Base-by-base conservation (phyloP, 2,888 invertebrate species). In the Smittia aterrima region DNA sequence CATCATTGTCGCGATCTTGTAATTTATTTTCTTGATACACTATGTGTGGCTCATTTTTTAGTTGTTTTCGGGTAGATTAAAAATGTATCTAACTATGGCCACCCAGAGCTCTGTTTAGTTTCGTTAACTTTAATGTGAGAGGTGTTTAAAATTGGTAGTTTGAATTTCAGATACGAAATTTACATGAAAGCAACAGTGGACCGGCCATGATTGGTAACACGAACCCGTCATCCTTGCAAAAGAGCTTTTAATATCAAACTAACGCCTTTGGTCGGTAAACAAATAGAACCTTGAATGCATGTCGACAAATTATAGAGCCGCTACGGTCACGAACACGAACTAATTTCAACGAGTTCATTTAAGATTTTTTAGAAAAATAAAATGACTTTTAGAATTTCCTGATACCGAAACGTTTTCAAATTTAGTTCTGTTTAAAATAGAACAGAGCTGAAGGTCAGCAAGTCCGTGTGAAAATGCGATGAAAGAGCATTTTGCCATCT, bases 251-350 rank as follows among this genome's bases (percentile, higher is more conserved):
- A 38, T 11, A 38, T 38, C 2, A 22, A 58, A 6, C n/a, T 3
- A 13, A 58, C 58, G 58, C 58, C 58, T 58, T 58, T 58, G 22
- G 58, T 58, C n/a, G 47, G 32, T 47, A 47, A 47, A 47, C 47
- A 58, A 22, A 58, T 58, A 22, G 18, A 58, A 22, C 58, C 58
- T 58, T 58, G 58, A 58, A 58, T 22, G 58, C 58, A 58, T 22
- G 58, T 58, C 58, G 58, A 18, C 22, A n/a, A n/a, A 58, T 22
- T 58, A 22, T n/a, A 13, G 47, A 47, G 22, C 58, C 20, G n/a
- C n/a, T n/a, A n/a, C n/a, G n/a, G n/a, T n/a, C n/a, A n/a, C n/a
- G n/a, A n/a, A n/a, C n/a, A n/a, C n/a, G 22, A 58, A 22, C 58
- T 13, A 58, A 58, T 58, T 58, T 58, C 9, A 58, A 58, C 22